phyloP scores from a whole-genome alignment of 2,113 vertebrate species.

The Sceloporus tristichus region DNA sequence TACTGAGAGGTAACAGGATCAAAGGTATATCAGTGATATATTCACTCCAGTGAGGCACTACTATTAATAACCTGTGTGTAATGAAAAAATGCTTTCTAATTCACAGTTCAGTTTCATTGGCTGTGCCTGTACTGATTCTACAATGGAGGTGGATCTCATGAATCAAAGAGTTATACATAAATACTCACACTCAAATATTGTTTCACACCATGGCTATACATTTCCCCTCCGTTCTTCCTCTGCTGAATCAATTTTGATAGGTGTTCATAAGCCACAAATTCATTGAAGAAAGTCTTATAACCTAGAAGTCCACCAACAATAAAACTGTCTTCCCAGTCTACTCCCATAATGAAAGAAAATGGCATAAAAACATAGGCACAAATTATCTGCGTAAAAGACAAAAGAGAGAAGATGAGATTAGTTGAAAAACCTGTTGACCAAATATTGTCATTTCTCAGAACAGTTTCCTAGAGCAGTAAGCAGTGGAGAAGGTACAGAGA shows the following conservation, averaged over 20 bases:
- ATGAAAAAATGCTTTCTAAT: neutral
- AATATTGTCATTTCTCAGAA: neutral
- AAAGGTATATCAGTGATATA: neutral
- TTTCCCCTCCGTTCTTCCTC: conserved; percentile 79
- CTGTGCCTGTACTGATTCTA: neutral
- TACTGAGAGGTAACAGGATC: neutral
- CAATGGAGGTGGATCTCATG: neutral
- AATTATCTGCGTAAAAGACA: conserved; percentile 78
- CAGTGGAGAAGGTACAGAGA: neutral
- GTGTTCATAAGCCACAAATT: conserved; percentile 89
- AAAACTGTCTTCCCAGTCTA: conserved; percentile 92
- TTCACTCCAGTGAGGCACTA: neutral
- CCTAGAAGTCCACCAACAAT: conserved; percentile 88
- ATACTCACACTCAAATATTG: conserved; percentile 86
- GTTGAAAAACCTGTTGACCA: neutral
- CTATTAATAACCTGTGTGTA: neutral
- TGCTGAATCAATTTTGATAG: conserved; percentile 81
- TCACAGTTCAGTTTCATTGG: neutral
- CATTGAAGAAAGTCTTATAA: conserved; percentile 91
- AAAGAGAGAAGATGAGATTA: conserved; percentile 13
- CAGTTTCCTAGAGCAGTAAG: neutral
- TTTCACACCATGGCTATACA: conserved; percentile 83
- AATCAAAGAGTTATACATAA: neutral
- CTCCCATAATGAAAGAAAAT: conserved; percentile 91
- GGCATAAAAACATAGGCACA: conserved; percentile 92